Evolutionary conservation across 2,888 invertebrate species (phyloP).

Genomic region (Halictus ligatus): DNA sequence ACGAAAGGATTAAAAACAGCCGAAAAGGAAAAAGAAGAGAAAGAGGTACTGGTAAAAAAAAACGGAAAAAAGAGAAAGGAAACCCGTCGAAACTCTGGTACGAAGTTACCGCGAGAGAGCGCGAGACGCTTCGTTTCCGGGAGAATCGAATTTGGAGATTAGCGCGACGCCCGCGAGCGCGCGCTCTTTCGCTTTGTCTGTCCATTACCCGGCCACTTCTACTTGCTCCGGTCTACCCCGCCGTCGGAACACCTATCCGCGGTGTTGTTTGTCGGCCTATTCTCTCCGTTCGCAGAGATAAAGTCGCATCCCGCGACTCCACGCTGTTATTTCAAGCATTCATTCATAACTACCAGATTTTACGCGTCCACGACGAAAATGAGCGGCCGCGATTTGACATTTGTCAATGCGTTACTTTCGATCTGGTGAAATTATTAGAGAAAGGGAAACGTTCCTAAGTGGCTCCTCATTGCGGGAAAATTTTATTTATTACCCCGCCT

Average conservation of each 20-base stretch:
- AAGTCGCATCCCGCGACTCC: not conserved
- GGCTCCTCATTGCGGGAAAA: too few relatives aligned
- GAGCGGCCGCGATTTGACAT: too few relatives aligned
- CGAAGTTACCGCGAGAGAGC: not conserved
- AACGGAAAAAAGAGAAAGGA: not conserved
- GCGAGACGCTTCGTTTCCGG: not conserved
- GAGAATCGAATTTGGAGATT: not conserved
- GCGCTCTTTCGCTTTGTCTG: constrained; percentile 5
- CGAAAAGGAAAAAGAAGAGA: not conserved
- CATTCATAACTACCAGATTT: too few relatives aligned
- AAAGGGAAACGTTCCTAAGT: too few relatives aligned
- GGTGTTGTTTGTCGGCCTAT: not conserved
- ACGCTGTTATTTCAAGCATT: not conserved
- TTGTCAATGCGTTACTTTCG: too few relatives aligned
- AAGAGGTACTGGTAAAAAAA: not conserved
- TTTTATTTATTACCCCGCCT: too few relatives aligned
- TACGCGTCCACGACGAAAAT: too few relatives aligned
- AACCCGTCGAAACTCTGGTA: not conserved
- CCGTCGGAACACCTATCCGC: not conserved
- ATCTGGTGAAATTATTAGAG: too few relatives aligned
- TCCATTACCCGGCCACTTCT: constrained; percentile 10
- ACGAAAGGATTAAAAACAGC: not conserved
- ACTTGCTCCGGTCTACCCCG: not conserved
- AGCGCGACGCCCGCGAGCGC: not conserved
- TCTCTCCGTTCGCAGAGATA: not conserved